Percentiles rank a stretch among this genome's conserved stretches.
These are phyloP conservation scores for Furnarius figulus DNA, from an alignment of 2,113 vertebrate genomes.

Conservation along the genomic window DNA sequence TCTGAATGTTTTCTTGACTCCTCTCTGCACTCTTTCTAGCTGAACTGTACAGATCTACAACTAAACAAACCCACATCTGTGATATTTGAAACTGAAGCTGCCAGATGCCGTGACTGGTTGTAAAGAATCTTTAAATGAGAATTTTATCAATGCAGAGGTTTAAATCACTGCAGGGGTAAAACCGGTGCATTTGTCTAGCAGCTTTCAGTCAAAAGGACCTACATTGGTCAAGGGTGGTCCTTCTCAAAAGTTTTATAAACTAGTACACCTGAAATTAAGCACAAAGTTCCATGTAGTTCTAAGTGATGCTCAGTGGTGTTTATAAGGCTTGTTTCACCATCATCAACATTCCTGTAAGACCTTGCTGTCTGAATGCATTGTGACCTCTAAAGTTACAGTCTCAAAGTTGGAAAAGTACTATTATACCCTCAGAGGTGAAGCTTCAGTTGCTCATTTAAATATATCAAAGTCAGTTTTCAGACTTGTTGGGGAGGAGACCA, in stretches of 20 bases:
- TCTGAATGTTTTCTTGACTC: neutral
- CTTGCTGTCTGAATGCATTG: neutral
- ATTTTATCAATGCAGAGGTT: neutral
- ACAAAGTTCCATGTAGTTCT: neutral
- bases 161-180: neutral
- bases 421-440: neutral
- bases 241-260: neutral
- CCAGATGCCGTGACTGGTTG: neutral
- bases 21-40: neutral
- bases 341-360: neutral
- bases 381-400: neutral
- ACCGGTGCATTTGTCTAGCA: neutral
- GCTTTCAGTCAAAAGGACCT: neutral
- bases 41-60: neutral
- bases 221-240: accelerated
- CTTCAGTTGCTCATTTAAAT: neutral
- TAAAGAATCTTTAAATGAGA: neutral
- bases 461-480: neutral
- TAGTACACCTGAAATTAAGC: neutral
- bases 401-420: neutral
- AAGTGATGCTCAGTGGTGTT: neutral
- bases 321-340: neutral
- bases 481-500: neutral
- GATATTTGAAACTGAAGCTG: neutral
- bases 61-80: neutral